A percentile compares a stretch with the other conserved stretches of the same genome.
phyloP scores from a whole-genome alignment of 2,113 vertebrate genomes.

The Pristiophorus japonicus region DNA sequence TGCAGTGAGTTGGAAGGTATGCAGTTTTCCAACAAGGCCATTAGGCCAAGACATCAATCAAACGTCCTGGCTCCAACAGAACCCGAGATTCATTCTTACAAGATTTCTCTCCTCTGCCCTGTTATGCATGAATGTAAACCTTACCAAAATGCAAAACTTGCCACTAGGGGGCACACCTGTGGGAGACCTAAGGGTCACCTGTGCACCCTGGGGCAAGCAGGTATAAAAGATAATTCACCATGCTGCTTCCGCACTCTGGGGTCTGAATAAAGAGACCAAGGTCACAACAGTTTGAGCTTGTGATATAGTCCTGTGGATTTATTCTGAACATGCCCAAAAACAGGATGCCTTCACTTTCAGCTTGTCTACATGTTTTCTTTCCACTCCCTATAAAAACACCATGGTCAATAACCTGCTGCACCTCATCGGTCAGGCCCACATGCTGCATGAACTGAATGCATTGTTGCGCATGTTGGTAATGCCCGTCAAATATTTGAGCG shows the following conservation, averaged over 20 bases:
- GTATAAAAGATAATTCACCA: too few species aligned
- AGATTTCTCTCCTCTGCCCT: not conserved
- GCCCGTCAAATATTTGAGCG: not conserved
- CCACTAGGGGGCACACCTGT: too few species aligned
- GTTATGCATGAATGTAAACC: too few species aligned
- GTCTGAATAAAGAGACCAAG: too few species aligned
- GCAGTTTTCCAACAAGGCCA: not conserved
- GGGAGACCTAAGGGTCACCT: too few species aligned
- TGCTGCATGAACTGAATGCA: not conserved
- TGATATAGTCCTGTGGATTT: too few species aligned
- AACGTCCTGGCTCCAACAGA: not conserved
- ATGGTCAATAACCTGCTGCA: not conserved
- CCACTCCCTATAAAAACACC: not conserved
- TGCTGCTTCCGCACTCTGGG: too few species aligned
- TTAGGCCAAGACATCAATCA: not conserved
- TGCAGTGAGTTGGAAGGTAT: not conserved
- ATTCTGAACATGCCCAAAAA: too few species aligned
- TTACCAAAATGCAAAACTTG: too few species aligned
- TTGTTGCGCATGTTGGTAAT: not conserved
- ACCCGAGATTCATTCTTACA: not conserved
- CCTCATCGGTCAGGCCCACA: not conserved
- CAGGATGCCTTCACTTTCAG: too few species aligned
- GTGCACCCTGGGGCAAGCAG: too few species aligned
- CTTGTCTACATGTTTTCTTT: not conserved
- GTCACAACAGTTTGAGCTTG: too few species aligned